Percentiles rank a stretch among this genome's conserved stretches.
These are phyloP conservation scores for Scotopteryx bipunctaria DNA, from an alignment of 2,888 invertebrate species.

Conservation along the genomic window DNA sequence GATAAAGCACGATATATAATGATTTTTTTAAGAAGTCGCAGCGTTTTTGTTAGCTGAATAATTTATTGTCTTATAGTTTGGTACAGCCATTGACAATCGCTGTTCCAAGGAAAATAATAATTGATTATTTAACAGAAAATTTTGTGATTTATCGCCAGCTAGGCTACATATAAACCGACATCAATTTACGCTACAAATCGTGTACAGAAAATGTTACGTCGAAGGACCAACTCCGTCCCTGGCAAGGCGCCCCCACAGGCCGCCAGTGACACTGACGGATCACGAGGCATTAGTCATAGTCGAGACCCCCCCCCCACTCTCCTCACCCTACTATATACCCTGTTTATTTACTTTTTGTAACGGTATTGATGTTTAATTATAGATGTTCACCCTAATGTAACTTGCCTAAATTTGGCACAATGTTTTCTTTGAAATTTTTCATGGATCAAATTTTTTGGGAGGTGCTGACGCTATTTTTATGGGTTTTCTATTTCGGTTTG, in stretches of 20 bases:
- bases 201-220: constrained; percentile 78
- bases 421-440: constrained; percentile 72
- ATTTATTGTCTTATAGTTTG: too few relatives aligned
- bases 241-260: constrained; percentile 71
- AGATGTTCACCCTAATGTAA: constrained; percentile 69
- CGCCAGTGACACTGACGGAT: constrained; percentile 87
- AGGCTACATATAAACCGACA: constrained; percentile 31
- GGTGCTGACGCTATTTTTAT: constrained; percentile 30
- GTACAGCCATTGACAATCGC: too few relatives aligned
- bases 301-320: constrained; percentile 76
- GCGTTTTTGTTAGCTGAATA: too few relatives aligned
- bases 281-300: constrained; percentile 88
- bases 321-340: constrained; percentile 75
- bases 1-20: too few relatives aligned
- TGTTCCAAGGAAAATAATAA: too few relatives aligned
- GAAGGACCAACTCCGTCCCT: constrained; percentile 76
- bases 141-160: constrained; percentile 17
- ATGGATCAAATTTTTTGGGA: constrained; percentile 50
- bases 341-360: constrained; percentile 83
- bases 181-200: constrained; percentile 35
- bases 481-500: constrained; percentile 26
- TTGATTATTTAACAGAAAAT: constrained; percentile 11
- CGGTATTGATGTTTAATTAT: constrained; percentile 84
- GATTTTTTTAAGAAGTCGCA: too few relatives aligned
- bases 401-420: constrained; percentile 70